Evolutionary conservation across 53 echinoderm and acorn worm species (phyloP).

Genomic region (Mesocentrotus franciscanus): DNA sequence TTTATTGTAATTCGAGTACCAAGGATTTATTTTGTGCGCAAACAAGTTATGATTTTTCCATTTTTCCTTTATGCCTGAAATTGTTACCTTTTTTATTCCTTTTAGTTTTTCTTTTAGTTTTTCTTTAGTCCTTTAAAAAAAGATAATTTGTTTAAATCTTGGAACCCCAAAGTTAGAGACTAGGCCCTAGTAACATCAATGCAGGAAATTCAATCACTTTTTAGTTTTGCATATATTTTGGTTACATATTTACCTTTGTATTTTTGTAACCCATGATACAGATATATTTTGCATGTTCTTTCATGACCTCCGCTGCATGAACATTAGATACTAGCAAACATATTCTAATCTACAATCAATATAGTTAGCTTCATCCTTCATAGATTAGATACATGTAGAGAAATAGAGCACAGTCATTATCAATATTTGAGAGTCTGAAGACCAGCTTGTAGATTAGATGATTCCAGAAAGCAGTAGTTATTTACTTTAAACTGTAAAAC

Average conservation of each 20-base stretch:
- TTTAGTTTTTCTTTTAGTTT: too few relatives aligned
- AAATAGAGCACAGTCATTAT: neutral
- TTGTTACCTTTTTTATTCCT: neutral
- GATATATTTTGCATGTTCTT: neutral
- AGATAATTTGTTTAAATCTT: too few relatives aligned
- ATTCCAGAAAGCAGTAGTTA: neutral
- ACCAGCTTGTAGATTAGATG: neutral
- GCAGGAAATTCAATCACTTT: neutral
- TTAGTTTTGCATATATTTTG: neutral
- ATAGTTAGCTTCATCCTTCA: neutral
- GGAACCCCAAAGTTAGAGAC: too few relatives aligned
- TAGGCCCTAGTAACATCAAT: too few relatives aligned
- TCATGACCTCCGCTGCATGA: neutral
- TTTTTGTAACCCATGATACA: neutral
- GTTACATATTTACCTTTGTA: neutral
- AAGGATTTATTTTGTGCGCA: too few relatives aligned
- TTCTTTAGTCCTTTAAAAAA: too few relatives aligned
- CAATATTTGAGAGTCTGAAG: neutral
- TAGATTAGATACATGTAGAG: neutral
- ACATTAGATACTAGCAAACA: neutral
- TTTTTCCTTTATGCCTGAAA: neutral
- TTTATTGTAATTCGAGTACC: neutral
- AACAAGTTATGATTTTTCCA: neutral
- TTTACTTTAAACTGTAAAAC: neutral
- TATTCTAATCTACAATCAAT: neutral